Conservation (phyloP, 1,140 invertebrate species). For the Sitophilus oryzae region DNA sequence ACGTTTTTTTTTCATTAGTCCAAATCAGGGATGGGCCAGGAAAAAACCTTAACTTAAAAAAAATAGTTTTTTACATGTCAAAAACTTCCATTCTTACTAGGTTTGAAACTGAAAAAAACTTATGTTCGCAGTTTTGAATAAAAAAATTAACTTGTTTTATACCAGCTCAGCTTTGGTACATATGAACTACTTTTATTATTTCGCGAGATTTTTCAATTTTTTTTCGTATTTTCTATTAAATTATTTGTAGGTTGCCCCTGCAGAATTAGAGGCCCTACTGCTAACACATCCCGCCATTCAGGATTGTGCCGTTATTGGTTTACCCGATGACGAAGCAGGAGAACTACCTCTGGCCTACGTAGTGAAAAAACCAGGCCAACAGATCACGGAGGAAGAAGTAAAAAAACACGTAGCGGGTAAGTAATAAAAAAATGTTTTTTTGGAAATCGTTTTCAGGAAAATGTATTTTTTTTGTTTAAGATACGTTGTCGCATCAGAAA, state of each 20-base stretch:
- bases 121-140: too few relatives aligned
- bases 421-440: background rate
- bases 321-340: slow-evolving; percentile 58
- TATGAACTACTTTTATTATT: too few relatives aligned
- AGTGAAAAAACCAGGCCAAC: slow-evolving; percentile 47
- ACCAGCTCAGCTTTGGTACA: too few relatives aligned
- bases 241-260: slow-evolving; percentile 61
- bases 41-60: too few relatives aligned
- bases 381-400: slow-evolving; percentile 41
- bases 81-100: too few relatives aligned
- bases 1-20: background rate
- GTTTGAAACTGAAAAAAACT: too few relatives aligned
- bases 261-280: slow-evolving; percentile 73
- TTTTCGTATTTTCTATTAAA: background rate
- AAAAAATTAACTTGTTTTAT: too few relatives aligned
- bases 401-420: slow-evolving; percentile 40
- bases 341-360: slow-evolving; percentile 65
- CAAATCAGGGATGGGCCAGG: too few relatives aligned
- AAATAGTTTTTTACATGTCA: background rate
- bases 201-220: background rate
- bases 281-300: slow-evolving; percentile 58
- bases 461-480: slow-evolving; percentile 38
- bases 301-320: slow-evolving; percentile 71
- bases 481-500: slow-evolving; percentile 41
- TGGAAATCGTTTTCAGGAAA: slow-evolving; percentile 5